Base-by-base conservation (phyloP, 2,888 invertebrate species). In the Patella ulyssiponensis region DNA sequence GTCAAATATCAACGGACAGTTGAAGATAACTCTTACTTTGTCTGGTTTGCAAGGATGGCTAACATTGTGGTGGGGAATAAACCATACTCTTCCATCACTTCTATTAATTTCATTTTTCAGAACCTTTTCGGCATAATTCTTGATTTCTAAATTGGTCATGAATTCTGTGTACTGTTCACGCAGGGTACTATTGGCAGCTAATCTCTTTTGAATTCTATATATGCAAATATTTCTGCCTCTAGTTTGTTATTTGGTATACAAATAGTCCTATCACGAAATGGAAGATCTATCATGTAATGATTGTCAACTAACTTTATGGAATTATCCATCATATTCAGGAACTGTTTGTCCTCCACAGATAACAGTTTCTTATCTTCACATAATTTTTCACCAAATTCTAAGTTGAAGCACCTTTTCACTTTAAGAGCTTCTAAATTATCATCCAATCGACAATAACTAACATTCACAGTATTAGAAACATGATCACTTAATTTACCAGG, bases 371-470 rank as follows among this genome's bases (percentile, higher is more conserved):
- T 76, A 9, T 71, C 56, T 96, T 97, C 83, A 97, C 97, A 92
- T 93, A 51, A 27, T 17, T 23, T 23, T 64, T 54, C 64, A 51
- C 69, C 23, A 17, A 33, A 52, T 1, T 79, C 80, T 51, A 80
- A 15, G 23, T 80, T 71, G 77, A 78, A 80, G n/a, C 77, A 74
- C 96, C 76, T 95, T 96, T 89, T 91, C 94, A 95, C 27, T 93
- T 97, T n/a, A n/a, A n/a, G 85, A 97, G 96, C 92, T 95, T 97
- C 80, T 94, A 95, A 70, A 96, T 97, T 11, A 93, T 97, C 75
- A 96, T 96, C 9, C 14, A 77, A n/a, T 5, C 69, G 23, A 1
- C 75, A 52, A 69, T 75, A 80, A 20, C 77, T n/a, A 7, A 73
- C 54, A 2, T 20, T 44, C 23, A 69, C 74, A 4, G 44, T 23